Evolutionary conservation across 2,113 vertebrate species (phyloP), one percentile per base, ranked within the genome.

Genomic region (Thermophis baileyi): DNA sequence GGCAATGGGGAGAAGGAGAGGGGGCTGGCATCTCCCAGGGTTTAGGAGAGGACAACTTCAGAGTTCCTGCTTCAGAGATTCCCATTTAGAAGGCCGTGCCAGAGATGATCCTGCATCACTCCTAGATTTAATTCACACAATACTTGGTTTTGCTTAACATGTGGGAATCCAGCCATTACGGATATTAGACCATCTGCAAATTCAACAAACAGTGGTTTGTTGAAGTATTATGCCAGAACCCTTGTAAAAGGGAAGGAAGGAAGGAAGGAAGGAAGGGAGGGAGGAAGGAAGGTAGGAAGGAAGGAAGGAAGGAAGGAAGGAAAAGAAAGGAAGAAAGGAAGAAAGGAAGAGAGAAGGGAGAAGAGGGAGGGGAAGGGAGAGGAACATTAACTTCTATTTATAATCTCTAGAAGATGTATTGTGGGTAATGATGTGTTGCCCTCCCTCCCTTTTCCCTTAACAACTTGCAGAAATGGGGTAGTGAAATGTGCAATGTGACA

Each of bases 61-160:
- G 30, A n/a, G 60, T 30, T n/a, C 10, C 12, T 69, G 30, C 30
- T 69, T 69, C 63, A 30, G 60, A 63, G 60, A 30, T 30, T 63
- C 63, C 63, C 6, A 0, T 63, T 74, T 7, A 35, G 16, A 35
- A 74, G 6, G n/a, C 16, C 2, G 0, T 7, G 16, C 14, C n/a
- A 40, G 69, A 74, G 16, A 40, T 3, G 14, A 74, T 74, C n/a
- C 14, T 74, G n/a, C 12, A 40, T 7, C 69, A 74, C n/a, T 12
- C 12, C 12, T 35, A 35, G 63, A 74, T 40, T 40, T 74, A 74
- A 74, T 74, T 74, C n/a, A 35, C 1, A 3, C n/a, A 35, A 74
- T 74, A 11, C 16, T 74, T 74, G 63, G 5, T 18, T 74, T 74
- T 2, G n/a, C 63, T 18, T 74, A 35, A 69, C 14, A 35, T 74